Evolutionary conservation across 2,113 vertebrate genomes (phyloP).

Genomic region (Stigmatopora nigra): DNA sequence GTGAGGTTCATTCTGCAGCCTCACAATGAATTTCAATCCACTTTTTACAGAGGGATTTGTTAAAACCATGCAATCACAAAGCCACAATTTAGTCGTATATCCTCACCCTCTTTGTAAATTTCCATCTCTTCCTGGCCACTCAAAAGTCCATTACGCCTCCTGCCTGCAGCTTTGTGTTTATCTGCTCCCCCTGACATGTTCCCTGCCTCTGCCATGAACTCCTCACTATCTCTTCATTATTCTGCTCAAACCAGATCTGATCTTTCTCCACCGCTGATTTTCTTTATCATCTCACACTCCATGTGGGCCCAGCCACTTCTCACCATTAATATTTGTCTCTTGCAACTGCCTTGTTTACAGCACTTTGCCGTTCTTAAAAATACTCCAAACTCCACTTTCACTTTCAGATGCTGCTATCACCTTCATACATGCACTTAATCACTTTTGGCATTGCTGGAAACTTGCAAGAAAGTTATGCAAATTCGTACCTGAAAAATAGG

Average conservation of each 20-base stretch:
- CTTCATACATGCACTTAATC: constrained; percentile 59
- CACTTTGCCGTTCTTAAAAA: constrained; percentile 8
- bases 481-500: constrained; percentile 62
- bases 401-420: constrained; percentile 13
- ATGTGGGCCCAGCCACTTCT: constrained; percentile 10
- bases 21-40: constrained; percentile 50
- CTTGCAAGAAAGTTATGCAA: constrained; percentile 69
- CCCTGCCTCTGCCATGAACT: constrained; percentile 33
- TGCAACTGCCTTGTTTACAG: constrained; percentile 18
- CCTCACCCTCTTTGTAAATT: constrained; percentile 47
- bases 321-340: constrained; percentile 20
- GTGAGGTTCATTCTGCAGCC: constrained; percentile 10
- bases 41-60: constrained; percentile 45
- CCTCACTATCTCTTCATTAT: constrained; percentile 51
- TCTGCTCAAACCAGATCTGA: constrained; percentile 47
- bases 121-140: constrained; percentile 53
- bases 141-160: constrained; percentile 55
- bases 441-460: constrained; percentile 57
- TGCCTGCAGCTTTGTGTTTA: constrained; percentile 51
- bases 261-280: constrained; percentile 34
- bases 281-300: constrained; percentile 7
- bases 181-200: constrained; percentile 55
- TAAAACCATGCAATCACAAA: constrained; percentile 38
- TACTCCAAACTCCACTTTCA: constrained; percentile 21
- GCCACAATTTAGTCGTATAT: constrained; percentile 52